These are phyloP conservation scores for Smutsia temminckii DNA, from an alignment of 2,797 vertebrate genomes.

Conservation along the genomic window DNA sequence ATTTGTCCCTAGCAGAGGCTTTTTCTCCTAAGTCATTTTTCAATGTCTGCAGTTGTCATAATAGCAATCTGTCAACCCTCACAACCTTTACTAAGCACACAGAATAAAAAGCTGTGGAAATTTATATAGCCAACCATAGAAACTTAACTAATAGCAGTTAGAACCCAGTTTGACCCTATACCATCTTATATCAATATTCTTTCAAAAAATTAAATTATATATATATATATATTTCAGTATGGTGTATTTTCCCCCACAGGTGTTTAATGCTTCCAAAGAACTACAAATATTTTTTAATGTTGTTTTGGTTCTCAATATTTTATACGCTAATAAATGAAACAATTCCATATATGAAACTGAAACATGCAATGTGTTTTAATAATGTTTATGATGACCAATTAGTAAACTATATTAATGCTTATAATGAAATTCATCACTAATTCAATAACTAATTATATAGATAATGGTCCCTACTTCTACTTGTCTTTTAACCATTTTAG, in stretches of 20 bases:
- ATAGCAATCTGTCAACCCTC: slow-evolving; percentile 54
- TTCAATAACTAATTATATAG: slow-evolving; percentile 45
- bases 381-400: slow-evolving; percentile 25
- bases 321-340: neutral
- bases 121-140: slow-evolving; percentile 33
- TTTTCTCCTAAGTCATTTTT: slow-evolving; percentile 63
- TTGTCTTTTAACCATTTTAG: slow-evolving; percentile 21
- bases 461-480: neutral
- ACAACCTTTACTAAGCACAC: slow-evolving; percentile 45
- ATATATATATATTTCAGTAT: neutral
- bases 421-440: slow-evolving; percentile 41
- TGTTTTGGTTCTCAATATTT: neutral
- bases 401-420: slow-evolving; percentile 46
- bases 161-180: slow-evolving; percentile 29
- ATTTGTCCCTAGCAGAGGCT: neutral
- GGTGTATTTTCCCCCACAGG: neutral
- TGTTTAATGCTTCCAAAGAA: slow-evolving; percentile 18
- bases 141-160: slow-evolving; percentile 15
- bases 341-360: slow-evolving; percentile 28
- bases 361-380: slow-evolving; percentile 33
- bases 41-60: slow-evolving; percentile 55
- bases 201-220: slow-evolving; percentile 14
- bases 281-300: slow-evolving; percentile 33
- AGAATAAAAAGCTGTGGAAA: slow-evolving; percentile 59
- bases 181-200: neutral